Evolutionary conservation across 2,113 vertebrate species (phyloP), one percentile per base, ranked within the genome.

Genomic region (Xiphophorus couchianus): DNA sequence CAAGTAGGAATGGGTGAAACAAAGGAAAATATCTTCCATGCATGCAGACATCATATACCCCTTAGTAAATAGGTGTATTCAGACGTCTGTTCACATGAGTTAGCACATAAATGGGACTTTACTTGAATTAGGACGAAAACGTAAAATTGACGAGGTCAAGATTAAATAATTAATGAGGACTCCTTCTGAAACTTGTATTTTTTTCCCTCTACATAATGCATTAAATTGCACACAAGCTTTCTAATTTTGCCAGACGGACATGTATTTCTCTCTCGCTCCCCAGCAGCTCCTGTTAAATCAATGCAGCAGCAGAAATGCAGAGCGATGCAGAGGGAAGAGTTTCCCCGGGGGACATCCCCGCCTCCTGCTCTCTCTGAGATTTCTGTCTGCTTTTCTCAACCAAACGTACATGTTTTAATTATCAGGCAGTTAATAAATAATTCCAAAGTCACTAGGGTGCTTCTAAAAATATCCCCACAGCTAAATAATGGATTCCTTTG

Each of bases 331-430:
- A 74, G 35, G 78, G 71, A 78, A 71, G 79, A 68, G 67, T 84
- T 84, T 87, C 86, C 65, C 84, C 81, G 7, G 22, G 74, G 88
- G 86, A 88, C 79, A 73, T 84, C 83, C 81, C 80, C 77, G 74
- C 69, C 65, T 67, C 76, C 65, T 75, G 66, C 39, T 44, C 63
- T 88, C 76, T 69, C 84, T 83, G 78, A 91, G 84, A 86, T 92
- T 92, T 86, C 86, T 86, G 81, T 71, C 10, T 69, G 78, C 78
- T 77, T 88, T 90, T 86, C 87, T 83, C 81, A 48, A 85, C 84
- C 80, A 85, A 88, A 91, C 29, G 67, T 85, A 84, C 92, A 93
- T 92, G 90, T 94, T 93, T 93, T 91, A 91, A 92, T 93, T 83
- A 90, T 93, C 87, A 89, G 82, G 42, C 69, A 0, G 68, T 88